These are phyloP conservation scores for Leptarthrus brevirostris DNA, from an alignment of 2,888 invertebrate genomes.

Conservation along the genomic window DNA sequence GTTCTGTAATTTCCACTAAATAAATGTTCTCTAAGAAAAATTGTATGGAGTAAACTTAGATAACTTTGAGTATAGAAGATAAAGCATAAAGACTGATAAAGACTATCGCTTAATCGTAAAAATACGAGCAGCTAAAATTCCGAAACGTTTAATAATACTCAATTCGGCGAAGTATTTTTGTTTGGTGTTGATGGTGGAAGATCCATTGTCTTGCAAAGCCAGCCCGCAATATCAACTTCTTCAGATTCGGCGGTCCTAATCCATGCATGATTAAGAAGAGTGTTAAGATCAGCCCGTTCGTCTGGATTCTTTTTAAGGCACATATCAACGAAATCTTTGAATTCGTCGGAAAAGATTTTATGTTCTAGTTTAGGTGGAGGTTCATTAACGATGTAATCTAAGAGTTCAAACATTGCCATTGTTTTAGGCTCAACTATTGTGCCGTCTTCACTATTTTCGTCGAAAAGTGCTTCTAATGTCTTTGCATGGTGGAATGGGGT, in stretches of 20 bases:
- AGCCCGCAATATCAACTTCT: constrained; percentile 93
- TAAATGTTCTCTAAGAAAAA: too few species aligned
- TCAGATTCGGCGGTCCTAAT: constrained; percentile 86
- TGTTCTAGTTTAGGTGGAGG: constrained; percentile 95
- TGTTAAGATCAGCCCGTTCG: constrained; percentile 95
- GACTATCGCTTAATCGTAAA: constrained; percentile 6
- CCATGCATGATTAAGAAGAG: constrained; percentile 93
- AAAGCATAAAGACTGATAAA: background rate
- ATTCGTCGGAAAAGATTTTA: constrained; percentile 89
- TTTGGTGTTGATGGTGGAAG: constrained; percentile 86
- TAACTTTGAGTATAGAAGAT: constrained; percentile 3
- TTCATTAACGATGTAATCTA: constrained; percentile 99
- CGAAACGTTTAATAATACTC: constrained; percentile 45
- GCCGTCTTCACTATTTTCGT: constrained; percentile 77
- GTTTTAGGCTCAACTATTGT: constrained; percentile 79
- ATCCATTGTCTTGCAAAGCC: constrained; percentile 94
- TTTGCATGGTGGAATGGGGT: constrained; percentile 95
- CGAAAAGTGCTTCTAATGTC: constrained; percentile 86
- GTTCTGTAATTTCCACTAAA: too few species aligned
- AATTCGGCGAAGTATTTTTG: constrained; percentile 66
- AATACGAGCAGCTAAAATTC: constrained; percentile 11
- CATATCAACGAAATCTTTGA: constrained; percentile 95
- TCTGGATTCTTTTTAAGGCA: constrained; percentile 97
- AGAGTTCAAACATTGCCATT: constrained; percentile 98
- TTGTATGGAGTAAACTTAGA: constrained; percentile 13